Evolutionary conservation across 2,797 vertebrate genomes (phyloP), one percentile per base, ranked within the genome.

Genomic region (Etheostoma perlongum): DNA sequence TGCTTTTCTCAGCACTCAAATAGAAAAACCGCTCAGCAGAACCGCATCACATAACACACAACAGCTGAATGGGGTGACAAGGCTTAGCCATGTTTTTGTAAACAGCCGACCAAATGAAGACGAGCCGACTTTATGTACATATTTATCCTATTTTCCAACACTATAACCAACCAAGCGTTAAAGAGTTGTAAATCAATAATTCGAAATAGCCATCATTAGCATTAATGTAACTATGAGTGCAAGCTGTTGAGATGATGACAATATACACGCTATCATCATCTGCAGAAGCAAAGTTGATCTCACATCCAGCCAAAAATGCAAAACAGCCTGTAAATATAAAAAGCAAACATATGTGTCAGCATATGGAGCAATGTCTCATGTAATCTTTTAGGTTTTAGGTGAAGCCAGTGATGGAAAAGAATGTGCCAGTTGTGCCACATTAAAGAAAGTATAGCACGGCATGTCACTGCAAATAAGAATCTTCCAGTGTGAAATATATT

Each of bases 141-240:
- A 80, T 90, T 85, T 88, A 87, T 91, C 81, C 14, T 64, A 79
- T 87, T 85, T 87, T 76, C 72, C 64, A 83, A 84, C 80, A 63
- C 74, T 83, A 65, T 91, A 92, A 84, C 76, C 27, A 61, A 11
- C 72, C 78, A 67, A 82, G 82, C 78, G 72, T 52, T 67, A 65
- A 51, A 13, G 44, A 68, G 80, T 19, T 70, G 23, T 65, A 88
- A 87, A 67, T 90, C 89, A 85, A 85, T 85, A 87, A 85, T 30
- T 16, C 27, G 58, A 83, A 79, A 83, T 85, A 90, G 88, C 74
- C 18, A 0, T 64, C 77, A 87, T 88, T 85, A 89, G 83, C 80
- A 19, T 33, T 12, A 44, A 79, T 75, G 84, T 60, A 21, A 51
- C 65, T 57, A 25, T 62, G 59, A 79, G 77, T 67, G 30, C 70